phyloP scores from a whole-genome alignment of 1,140 invertebrate species.

The Heterodera schachtii region DNA sequence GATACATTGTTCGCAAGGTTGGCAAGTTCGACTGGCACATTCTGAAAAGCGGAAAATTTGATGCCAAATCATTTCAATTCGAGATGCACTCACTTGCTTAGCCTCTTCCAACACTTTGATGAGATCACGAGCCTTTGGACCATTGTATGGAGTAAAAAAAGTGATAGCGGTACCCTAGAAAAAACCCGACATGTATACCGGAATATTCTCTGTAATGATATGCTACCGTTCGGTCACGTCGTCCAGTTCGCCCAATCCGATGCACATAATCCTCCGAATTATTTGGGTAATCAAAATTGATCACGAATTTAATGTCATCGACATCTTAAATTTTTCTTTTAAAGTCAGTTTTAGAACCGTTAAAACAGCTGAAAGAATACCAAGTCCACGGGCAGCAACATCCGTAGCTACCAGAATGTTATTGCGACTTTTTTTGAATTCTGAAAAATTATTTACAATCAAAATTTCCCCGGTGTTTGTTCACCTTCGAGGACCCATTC shows the following conservation, averaged over 20 bases:
- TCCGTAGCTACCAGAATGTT: conserved; percentile 90
- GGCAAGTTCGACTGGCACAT: conserved; percentile 25
- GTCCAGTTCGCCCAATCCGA: conserved; percentile 73
- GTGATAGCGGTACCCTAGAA: conserved; percentile 87
- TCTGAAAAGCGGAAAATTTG: neutral
- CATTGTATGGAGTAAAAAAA: conserved; percentile 91
- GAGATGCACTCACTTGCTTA: conserved; percentile 39
- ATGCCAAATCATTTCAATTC: no score
- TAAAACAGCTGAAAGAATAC: conserved; percentile 68
- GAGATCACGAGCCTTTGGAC: conserved; percentile 64
- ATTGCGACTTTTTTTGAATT: conserved; percentile 84
- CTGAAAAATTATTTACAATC: conserved; percentile 75
- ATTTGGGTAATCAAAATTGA: conserved; percentile 98
- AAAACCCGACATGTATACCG: neutral
- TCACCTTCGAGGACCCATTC: conserved; percentile 70
- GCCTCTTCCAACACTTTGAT: conserved; percentile 60
- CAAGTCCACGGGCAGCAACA: conserved; percentile 95
- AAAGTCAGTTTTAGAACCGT: neutral
- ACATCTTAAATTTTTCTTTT: conserved; percentile 74
- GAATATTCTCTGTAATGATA: neutral
- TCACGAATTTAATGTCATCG: conserved; percentile 97
- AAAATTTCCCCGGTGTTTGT: conserved; percentile 70
- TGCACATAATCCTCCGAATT: conserved; percentile 98
- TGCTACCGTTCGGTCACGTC: conserved; percentile 20
- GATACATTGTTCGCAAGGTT: conserved; percentile 27